Base-by-base conservation (phyloP, 2,113 vertebrate species). In the Cryptotis parvus region DNA sequence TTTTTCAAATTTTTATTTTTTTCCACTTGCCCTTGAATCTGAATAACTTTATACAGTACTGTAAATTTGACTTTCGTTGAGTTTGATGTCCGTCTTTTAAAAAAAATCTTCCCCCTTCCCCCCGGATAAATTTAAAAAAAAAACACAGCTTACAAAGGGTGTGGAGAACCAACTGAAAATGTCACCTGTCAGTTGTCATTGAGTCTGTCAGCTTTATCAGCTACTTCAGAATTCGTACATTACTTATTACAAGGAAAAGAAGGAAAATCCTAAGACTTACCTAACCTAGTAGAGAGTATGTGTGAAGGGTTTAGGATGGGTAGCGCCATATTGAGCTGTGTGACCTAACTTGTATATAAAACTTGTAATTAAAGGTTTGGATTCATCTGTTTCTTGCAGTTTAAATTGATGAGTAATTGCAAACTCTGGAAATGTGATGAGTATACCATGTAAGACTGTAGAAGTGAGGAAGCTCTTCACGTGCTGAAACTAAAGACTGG, bases 261-360 rank as follows among this genome's bases (percentile, higher is more conserved):
- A 96, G 90, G 95, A 96, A 80, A 94, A 95, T 96, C 94, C 96
- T 97, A 97, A 97, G 95, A 96, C 94, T 96, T 92, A 95, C 97
- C 95, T 98, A 96, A 97, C 97, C 90, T 98, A 96, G 97, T 97
- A 95, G 95, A 96, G 95, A 97, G 95, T 96, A 94, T 97, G 94
- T 97, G 96, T 97, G 96, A 97, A 89, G 94, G 96, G 97, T 96
- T 97, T 97, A 97, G 97, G 95, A 97, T 96, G 97, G 96, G 93
- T 97, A 97, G 97, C 93, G 97, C 96, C 96, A 97, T 96, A 88
- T 87, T 96, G 97, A 95, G 97, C 97, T 97, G 96, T 97, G 97
- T 98, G 97, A 97, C 93, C 98, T 97, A 97, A 97, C 95, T 97
- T 98, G 98, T 98, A 97, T 96, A 98, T 98, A 98, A 91, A 96